Evolutionary conservation across 2,113 vertebrate species (phyloP), one percentile per base, ranked within the genome.

Genomic region (Formicarius rufipectus): DNA sequence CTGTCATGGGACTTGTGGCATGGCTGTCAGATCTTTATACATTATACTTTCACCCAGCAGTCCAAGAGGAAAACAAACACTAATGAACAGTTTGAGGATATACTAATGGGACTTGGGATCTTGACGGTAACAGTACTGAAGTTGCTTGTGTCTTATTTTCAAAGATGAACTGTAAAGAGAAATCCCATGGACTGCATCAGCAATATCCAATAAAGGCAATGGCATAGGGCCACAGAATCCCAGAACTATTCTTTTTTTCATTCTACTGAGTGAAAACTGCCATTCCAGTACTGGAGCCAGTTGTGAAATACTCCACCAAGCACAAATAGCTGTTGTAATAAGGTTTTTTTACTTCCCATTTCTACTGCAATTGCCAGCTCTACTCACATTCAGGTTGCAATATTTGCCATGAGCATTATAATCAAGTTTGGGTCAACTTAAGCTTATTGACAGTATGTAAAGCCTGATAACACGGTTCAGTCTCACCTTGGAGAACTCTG

Each of bases 271-370:
- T 0, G 6, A 82, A 42, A 79, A 62, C 8, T 73, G 62, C 31
- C 18, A 55, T 62, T 91, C 68, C 74, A 95, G 7, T 31, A 71
- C 7, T 25, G 60, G 73, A 90, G 39, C 6, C 2, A 19, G 52
- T 52, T 93, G 75, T 86, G 91, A 97, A 97, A 96, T 53, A 56
- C 52, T 44, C 53, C 62, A 84, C 50, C 60, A 62, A 89, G 91
- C 33, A 90, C 17, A 11, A 76, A 79, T 31, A 89, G 64, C 69
- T 96, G 87, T 69, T 94, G 55, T 56, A 96, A 97, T 25, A 86
- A n/a, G 37, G 16, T 90, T 69, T 86, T 83, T 92, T 98, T 83
- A 93, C 69, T 97, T 97, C 96, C 84, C 42, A 72, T 76, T 96
- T 90, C 80, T 80, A 88, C 90, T 47, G 37, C 74, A 69, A 76